Base-by-base conservation (phyloP, 1,140 invertebrate species). In the Kradibia gibbosae region DNA sequence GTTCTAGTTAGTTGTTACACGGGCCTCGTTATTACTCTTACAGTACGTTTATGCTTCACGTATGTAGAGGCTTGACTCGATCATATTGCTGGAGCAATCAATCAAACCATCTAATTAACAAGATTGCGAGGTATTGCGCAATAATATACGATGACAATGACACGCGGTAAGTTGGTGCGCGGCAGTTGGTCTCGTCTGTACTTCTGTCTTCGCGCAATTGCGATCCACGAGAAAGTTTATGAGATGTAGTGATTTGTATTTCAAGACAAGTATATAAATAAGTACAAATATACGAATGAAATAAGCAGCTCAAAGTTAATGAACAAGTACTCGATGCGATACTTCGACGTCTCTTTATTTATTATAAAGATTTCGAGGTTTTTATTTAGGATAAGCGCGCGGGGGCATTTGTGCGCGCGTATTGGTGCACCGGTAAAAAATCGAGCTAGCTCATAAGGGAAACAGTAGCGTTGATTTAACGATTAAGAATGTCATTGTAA, bases 1-100 rank as follows among this genome's bases (percentile, higher is more conserved):
- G 53, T 85, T 72, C 82, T 84, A 83, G 83, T 85, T 82, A 86
- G 79, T 81, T 55, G 74, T 31, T 78, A 84, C 81, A 70, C 28
- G 60, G 72, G 50, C 70, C 75, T 28, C 15, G 74, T 80, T 80
- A 73, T 80, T 80, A 48, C 78, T 22, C 60, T n/a, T n/a, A 22
- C 71, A 4, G 36, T 79, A 80, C 78, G 80, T 77, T 74, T 72
- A 70, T 83, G 78, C 83, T 80, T 60, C 62, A 74, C 80, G 65
- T 75, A 81, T 76, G 72, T 81, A 65, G 83, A 53, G 31, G 75
- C 74, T 13, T 2, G 42, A 28, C 0, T 50, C 10, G 42, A 67
- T 72, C 42, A 28, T 48, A 10, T 36, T 53, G 31, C 28, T 22
- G 17, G 55, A 53, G 71, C 71, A n/a, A 80, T 80, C 79, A 80